Conservation (phyloP, 1,140 invertebrate species). For the Nixonia krombeini region DNA sequence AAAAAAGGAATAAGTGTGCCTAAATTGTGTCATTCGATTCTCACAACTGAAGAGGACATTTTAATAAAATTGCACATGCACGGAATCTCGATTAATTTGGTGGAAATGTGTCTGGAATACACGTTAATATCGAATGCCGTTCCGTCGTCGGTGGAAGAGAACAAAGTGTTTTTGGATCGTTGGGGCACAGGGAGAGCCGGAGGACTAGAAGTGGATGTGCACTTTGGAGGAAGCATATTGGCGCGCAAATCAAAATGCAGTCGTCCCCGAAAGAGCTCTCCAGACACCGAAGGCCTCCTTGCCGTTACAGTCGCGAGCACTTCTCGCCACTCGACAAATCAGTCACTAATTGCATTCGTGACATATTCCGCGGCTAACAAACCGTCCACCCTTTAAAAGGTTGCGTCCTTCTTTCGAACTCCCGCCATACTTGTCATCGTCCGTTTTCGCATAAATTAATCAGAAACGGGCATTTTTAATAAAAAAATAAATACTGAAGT, state of each 20-base stretch:
- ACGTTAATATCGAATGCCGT: too few relatives aligned
- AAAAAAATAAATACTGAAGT: too few relatives aligned
- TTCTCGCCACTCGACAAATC: slow-evolving; percentile 65
- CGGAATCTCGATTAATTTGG: too few relatives aligned
- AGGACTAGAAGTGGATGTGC: slow-evolving; percentile 58
- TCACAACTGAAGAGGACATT: too few relatives aligned
- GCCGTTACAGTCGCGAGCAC: slow-evolving; percentile 64
- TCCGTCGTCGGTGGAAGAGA: too few relatives aligned
- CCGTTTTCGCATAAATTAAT: slow-evolving; percentile 4
- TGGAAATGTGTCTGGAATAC: too few relatives aligned
- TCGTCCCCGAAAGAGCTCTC: slow-evolving; percentile 61
- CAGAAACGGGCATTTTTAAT: slow-evolving; percentile 2
- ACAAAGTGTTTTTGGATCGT: too few relatives aligned
- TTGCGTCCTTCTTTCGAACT: slow-evolving; percentile 25
- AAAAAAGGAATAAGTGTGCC: too few relatives aligned
- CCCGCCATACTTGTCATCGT: slow-evolving; percentile 11
- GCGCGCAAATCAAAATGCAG: slow-evolving; percentile 69
- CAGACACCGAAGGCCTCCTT: slow-evolving; percentile 60
- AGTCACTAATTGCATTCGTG: slow-evolving; percentile 72
- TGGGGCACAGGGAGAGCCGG: too few relatives aligned
- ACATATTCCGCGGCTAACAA: slow-evolving; percentile 68
- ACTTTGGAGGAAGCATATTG: slow-evolving; percentile 64
- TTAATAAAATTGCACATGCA: too few relatives aligned
- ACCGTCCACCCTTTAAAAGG: slow-evolving; percentile 54
- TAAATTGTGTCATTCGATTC: too few relatives aligned